Percentiles rank a stretch among this genome's conserved stretches.
phyloP scores from a whole-genome alignment of 2,113 vertebrate genomes.

The Rhinoderma darwinii region DNA sequence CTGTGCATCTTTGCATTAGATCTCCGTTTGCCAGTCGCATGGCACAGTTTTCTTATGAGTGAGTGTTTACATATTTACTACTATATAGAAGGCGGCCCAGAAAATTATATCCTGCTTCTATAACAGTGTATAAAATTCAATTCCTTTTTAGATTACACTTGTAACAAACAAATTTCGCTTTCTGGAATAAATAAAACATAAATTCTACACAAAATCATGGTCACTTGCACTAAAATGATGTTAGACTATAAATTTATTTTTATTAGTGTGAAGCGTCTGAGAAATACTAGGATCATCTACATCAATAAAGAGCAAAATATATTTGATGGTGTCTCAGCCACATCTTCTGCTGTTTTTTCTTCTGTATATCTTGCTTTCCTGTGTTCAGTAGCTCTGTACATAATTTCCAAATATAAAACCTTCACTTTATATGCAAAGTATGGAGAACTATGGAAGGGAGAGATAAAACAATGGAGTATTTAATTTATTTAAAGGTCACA shows the following conservation, averaged over 20 bases:
- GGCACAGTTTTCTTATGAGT: neutral
- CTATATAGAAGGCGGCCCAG: neutral
- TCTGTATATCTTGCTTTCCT: constrained; percentile 58
- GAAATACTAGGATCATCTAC: constrained; percentile 45
- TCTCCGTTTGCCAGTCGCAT: neutral
- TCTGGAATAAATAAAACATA: constrained; percentile 61
- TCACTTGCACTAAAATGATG: constrained; percentile 65
- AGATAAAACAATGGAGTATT: constrained; percentile 61
- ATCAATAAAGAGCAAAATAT: constrained; percentile 51
- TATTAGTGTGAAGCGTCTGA: constrained; percentile 43
- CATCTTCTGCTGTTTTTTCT: constrained; percentile 58
- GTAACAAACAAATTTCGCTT: constrained; percentile 47
- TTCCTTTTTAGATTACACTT: constrained; percentile 61
- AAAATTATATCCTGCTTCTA: constrained; percentile 22
- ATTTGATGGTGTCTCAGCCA: constrained; percentile 36
- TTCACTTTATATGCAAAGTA: constrained; percentile 56
- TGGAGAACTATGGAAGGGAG: constrained; percentile 53
- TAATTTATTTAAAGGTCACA: constrained; percentile 63
- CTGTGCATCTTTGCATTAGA: neutral
- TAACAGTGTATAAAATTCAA: constrained; percentile 32
- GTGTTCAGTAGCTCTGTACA: constrained; percentile 60
- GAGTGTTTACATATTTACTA: constrained; percentile 9
- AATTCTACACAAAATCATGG: constrained; percentile 64
- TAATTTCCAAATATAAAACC: constrained; percentile 61
- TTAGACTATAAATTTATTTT: constrained; percentile 57